phyloP scores from a whole-genome alignment of 2,888 invertebrate genomes.

The Thyatira batis region DNA sequence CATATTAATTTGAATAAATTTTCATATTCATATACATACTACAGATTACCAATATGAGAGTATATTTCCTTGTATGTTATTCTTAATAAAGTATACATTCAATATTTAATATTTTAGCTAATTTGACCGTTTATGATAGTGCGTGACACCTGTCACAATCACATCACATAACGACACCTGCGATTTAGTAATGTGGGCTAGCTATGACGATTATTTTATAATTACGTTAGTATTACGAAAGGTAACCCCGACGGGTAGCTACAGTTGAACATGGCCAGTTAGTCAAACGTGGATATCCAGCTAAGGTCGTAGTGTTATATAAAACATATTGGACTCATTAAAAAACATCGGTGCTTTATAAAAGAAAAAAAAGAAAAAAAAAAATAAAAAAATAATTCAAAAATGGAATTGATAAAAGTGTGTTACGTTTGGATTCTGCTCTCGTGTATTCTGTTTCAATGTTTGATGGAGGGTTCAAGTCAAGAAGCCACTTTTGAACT shows the following conservation, averaged over 20 bases:
- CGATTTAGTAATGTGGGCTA: conserved; percentile 53
- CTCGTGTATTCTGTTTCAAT: conserved; percentile 60
- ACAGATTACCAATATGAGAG: too few species aligned
- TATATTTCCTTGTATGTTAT: too few species aligned
- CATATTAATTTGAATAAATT: too few species aligned
- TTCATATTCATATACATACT: too few species aligned
- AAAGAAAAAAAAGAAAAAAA: not conserved
- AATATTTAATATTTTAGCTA: not conserved
- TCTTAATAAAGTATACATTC: too few species aligned
- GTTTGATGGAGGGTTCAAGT: conserved; percentile 55
- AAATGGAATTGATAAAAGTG: conserved; percentile 66
- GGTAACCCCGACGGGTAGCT: conserved; percentile 32
- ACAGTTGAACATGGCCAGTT: conserved; percentile 56
- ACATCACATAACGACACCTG: conserved; percentile 10
- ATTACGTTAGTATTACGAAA: conserved; percentile 56
- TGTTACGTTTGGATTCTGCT: conserved; percentile 60
- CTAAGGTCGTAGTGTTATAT: conserved; percentile 61
- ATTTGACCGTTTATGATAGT: not conserved
- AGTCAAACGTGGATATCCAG: conserved; percentile 55
- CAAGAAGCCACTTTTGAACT: conserved; percentile 73
- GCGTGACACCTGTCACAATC: not conserved
- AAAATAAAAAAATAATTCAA: conserved; percentile 13
- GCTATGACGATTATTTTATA: conserved; percentile 44
- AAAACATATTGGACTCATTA: not conserved
- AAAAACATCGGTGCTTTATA: not conserved